phyloP scores from a whole-genome alignment of 2,888 invertebrate genomes.

The Sphaerophoria rueppellii region DNA sequence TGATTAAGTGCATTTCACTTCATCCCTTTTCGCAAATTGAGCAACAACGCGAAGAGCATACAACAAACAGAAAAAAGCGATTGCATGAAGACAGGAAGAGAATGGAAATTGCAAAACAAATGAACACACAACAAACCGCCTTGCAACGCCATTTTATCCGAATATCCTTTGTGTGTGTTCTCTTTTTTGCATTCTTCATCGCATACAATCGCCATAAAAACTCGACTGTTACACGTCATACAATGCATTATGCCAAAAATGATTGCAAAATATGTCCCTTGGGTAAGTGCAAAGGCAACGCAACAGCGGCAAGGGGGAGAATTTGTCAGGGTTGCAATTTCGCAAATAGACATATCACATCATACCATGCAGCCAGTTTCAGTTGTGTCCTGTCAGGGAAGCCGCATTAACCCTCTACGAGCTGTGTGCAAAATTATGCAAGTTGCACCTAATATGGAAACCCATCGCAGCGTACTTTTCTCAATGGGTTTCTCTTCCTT shows the following conservation, averaged over 20 bases:
- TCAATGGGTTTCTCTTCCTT: slow-evolving; percentile 23
- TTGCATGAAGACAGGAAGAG: slow-evolving; percentile 6
- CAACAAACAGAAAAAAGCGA: background rate
- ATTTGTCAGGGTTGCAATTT: slow-evolving; percentile 34
- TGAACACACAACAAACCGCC: slow-evolving; percentile 66
- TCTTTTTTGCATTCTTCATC: slow-evolving; percentile 44
- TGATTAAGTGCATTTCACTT: background rate
- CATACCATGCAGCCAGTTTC: slow-evolving; percentile 18
- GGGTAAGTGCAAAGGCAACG: background rate
- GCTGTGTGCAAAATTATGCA: slow-evolving; percentile 35
- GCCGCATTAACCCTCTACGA: slow-evolving; percentile 39
- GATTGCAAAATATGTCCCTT: slow-evolving; percentile 64
- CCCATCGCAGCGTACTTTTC: slow-evolving; percentile 24
- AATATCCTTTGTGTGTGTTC: slow-evolving; percentile 36
- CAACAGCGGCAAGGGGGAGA: slow-evolving; percentile 12
- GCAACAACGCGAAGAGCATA: slow-evolving; percentile 56
- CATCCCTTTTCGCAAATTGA: slow-evolving; percentile 5
- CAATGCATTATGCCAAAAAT: slow-evolving; percentile 42
- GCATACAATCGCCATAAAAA: slow-evolving; percentile 19
- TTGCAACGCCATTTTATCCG: slow-evolving; percentile 33
- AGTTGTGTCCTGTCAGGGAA: slow-evolving; percentile 12
- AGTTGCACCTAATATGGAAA: slow-evolving; percentile 64
- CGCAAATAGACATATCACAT: slow-evolving; percentile 71
- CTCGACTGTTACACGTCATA: slow-evolving; percentile 18
- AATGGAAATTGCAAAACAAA: slow-evolving; percentile 57